Percentiles rank a stretch among this genome's conserved stretches.
Evolutionary conservation across 2,797 vertebrate genomes (phyloP).

Genomic region (Danio choprae): DNA sequence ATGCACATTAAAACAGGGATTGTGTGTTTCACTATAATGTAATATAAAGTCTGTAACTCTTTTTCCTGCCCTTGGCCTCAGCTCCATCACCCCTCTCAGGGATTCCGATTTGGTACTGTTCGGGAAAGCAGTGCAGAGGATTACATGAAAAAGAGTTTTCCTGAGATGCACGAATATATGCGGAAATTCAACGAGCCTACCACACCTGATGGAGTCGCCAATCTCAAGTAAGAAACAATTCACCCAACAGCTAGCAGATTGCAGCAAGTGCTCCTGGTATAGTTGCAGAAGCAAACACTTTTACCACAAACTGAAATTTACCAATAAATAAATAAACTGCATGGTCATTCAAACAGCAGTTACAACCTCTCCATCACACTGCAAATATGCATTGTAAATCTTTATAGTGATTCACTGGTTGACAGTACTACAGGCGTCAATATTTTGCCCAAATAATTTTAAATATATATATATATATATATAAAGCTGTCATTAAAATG

Average conservation of each 20-base stretch:
- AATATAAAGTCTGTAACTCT: background rate
- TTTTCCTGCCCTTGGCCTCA: constrained; percentile 63
- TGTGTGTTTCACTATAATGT: background rate
- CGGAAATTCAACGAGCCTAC: constrained; percentile 89
- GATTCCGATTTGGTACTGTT: constrained; percentile 93
- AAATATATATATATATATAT: background rate
- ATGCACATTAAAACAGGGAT: background rate
- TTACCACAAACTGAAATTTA: background rate
- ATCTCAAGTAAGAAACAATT: constrained; percentile 85
- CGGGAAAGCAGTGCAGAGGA: constrained; percentile 96
- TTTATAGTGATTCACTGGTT: background rate
- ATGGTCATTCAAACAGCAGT: constrained; percentile 10
- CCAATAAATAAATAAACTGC: background rate
- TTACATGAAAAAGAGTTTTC: constrained; percentile 97
- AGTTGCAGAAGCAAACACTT: background rate
- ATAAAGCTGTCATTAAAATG: constrained; percentile 22
- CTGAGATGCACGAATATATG: constrained; percentile 93
- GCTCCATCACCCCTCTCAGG: constrained; percentile 92
- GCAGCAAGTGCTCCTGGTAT: background rate
- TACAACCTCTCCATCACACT: background rate
- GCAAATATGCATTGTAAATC: constrained; percentile 7
- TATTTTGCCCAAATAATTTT: background rate
- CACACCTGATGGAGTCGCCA: constrained; percentile 87
- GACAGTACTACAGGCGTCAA: constrained; percentile 1
- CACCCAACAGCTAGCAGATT: constrained; percentile 16